Evolutionary conservation across 2,113 vertebrate genomes (phyloP).

Genomic region (Protomyctophum bolini): DNA sequence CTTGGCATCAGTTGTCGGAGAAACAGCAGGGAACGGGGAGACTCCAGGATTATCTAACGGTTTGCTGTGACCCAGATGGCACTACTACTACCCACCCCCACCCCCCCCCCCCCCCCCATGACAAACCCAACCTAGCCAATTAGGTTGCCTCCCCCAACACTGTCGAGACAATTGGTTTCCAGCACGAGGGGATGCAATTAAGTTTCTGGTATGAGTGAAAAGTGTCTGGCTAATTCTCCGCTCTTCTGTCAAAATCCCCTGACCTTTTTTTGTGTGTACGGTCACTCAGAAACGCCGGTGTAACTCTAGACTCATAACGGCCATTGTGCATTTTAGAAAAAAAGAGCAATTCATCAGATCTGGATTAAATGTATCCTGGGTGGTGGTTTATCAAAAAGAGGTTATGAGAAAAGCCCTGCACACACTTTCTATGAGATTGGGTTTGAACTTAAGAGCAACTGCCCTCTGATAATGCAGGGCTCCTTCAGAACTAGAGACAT

Average conservation of each 20-base stretch:
- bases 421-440: no score
- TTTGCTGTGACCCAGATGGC: slow-evolving; percentile 81
- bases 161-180: slow-evolving; percentile 66
- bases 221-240: slow-evolving; percentile 45
- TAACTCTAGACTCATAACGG: no score
- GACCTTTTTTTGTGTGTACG: neutral
- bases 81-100: slow-evolving; percentile 4
- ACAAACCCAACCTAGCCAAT: slow-evolving; percentile 71
- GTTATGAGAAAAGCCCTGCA: no score
- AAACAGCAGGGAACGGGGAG: slow-evolving; percentile 32
- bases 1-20: slow-evolving; percentile 58
- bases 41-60: slow-evolving; percentile 71
- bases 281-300: neutral
- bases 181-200: slow-evolving; percentile 51
- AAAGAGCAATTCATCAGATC: neutral
- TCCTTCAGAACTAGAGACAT: no score
- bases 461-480: no score
- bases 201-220: slow-evolving; percentile 51
- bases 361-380: neutral
- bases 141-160: slow-evolving; percentile 53
- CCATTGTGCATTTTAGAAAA: no score
- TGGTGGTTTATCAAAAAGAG: neutral
- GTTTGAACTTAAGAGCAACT: no score
- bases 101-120: slow-evolving; percentile 37
- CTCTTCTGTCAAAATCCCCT: slow-evolving; percentile 24